Evolutionary conservation across 1,140 invertebrate genomes (phyloP).

Genomic region (Metaphire vulgaris): DNA sequence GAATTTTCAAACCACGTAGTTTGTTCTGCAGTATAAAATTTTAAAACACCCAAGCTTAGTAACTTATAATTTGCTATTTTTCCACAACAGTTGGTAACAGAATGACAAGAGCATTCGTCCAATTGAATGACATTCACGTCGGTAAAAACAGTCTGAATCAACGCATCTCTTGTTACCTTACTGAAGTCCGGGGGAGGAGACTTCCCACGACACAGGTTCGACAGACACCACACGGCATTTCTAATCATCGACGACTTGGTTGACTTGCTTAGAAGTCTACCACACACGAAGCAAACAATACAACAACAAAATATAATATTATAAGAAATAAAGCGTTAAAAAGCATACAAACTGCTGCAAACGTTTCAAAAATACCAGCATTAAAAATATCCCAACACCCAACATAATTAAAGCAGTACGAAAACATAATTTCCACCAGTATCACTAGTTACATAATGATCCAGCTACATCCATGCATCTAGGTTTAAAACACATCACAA

Average conservation of each 20-base stretch:
- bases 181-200: slow-evolving; percentile 65
- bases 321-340: slow-evolving; percentile 59
- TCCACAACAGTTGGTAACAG: too few relatives aligned
- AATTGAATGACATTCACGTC: too few relatives aligned
- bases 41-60: too few relatives aligned
- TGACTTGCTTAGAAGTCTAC: slow-evolving; percentile 72
- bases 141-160: too few relatives aligned
- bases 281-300: slow-evolving; percentile 42
- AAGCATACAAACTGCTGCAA: slow-evolving; percentile 77
- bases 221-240: slow-evolving; percentile 70
- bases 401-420: neutral
- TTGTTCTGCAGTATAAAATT: too few relatives aligned
- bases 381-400: slow-evolving; percentile 38
- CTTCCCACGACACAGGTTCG: slow-evolving; percentile 53
- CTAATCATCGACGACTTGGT: slow-evolving; percentile 81
- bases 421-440: slow-evolving; percentile 25
- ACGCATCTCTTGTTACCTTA: too few relatives aligned
- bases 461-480: too few relatives aligned
- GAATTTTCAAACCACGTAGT: too few relatives aligned
- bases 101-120: too few relatives aligned
- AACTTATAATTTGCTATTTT: too few relatives aligned
- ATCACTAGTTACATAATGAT: too few relatives aligned
- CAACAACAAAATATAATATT: slow-evolving; percentile 18
- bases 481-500: too few relatives aligned
- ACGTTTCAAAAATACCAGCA: slow-evolving; percentile 74